Conservation (phyloP, 2,113 vertebrate species). For the Chaetodon auriga region DNA sequence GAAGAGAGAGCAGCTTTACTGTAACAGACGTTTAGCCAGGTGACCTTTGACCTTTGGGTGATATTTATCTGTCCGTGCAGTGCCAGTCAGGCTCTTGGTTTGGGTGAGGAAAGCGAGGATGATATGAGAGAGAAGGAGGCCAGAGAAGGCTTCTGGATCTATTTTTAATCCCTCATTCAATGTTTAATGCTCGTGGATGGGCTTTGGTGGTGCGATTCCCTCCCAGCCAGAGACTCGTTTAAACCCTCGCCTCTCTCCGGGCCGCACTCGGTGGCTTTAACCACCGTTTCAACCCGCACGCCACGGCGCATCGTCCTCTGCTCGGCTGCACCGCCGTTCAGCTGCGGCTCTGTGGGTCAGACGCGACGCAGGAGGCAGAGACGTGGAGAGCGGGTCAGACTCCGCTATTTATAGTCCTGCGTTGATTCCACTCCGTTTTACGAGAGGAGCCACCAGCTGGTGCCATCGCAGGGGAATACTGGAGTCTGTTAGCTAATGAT, state of each 20-base stretch:
- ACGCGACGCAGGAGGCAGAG: background rate
- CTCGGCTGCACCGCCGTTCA: constrained; percentile 25
- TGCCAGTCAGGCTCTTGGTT: background rate
- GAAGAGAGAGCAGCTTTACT: background rate
- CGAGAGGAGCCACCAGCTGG: constrained; percentile 7
- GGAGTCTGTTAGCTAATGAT: background rate
- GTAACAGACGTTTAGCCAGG: background rate
- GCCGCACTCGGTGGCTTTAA: background rate
- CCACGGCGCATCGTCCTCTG: constrained; percentile 17
- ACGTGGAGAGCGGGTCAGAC: background rate
- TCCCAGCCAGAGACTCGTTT: constrained; percentile 22
- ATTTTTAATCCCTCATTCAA: constrained; percentile 53
- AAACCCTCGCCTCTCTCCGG: constrained; percentile 23
- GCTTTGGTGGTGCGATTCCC: constrained; percentile 22
- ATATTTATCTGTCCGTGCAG: background rate
- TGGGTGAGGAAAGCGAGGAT: background rate
- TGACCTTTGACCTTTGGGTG: background rate
- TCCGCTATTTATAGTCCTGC: constrained; percentile 23
- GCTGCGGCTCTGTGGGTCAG: constrained; percentile 41
- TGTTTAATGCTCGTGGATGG: constrained; percentile 22
- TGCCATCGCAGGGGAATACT: background rate
- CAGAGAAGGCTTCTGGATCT: constrained; percentile 14
- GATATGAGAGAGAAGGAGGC: constrained; percentile 6
- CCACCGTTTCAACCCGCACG: background rate
- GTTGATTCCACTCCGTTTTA: background rate